These are phyloP conservation scores for Eupithecia pulchellata DNA, from an alignment of 2,888 invertebrate species.

Conservation along the genomic window DNA sequence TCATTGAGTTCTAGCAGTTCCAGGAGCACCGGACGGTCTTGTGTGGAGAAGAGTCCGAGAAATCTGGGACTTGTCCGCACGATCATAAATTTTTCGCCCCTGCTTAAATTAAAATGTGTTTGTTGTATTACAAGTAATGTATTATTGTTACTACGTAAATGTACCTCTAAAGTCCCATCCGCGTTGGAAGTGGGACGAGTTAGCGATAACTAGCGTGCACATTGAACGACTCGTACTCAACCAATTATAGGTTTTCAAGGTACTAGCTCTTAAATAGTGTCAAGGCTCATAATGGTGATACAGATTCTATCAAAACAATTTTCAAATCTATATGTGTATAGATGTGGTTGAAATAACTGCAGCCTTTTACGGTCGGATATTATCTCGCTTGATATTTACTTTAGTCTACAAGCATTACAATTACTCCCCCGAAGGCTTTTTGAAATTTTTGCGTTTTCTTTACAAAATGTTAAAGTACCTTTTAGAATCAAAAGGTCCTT, in stretches of 20 bases:
- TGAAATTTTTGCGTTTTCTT: not conserved
- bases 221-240: conserved; percentile 16
- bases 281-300: conserved; percentile 25
- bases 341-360: not conserved
- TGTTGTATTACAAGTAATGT: no score
- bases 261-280: conserved; percentile 13
- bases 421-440: not conserved
- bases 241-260: conserved; percentile 26
- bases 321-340: not conserved
- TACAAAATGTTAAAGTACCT: not conserved
- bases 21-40: no score
- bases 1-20: no score
- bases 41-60: no score
- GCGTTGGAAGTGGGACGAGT: conserved; percentile 33
- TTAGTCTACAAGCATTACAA: not conserved
- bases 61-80: no score
- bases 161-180: not conserved
- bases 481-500: not conserved
- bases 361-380: not conserved
- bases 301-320: not conserved
- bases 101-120: no score
- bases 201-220: conserved; percentile 19
- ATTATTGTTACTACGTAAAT: no score
- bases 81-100: no score
- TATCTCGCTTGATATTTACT: not conserved